A percentile compares a stretch with the other conserved stretches of the same genome.
Conservation (phyloP, 2,113 vertebrate species). For the Geococcyx californianus region DNA sequence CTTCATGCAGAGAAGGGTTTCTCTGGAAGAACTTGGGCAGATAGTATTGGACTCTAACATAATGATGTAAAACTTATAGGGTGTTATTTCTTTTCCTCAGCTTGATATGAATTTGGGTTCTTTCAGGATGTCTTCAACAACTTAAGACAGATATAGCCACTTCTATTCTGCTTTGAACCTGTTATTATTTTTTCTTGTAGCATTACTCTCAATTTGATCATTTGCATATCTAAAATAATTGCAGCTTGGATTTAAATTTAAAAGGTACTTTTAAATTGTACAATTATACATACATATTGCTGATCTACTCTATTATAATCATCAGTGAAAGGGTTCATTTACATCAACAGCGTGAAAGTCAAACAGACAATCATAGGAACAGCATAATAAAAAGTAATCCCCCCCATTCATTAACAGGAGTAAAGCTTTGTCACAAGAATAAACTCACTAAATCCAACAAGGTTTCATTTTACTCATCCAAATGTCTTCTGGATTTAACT, state of each 20-base stretch:
- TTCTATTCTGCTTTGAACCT: background rate
- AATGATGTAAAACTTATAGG: background rate
- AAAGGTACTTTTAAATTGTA: constrained; percentile 32
- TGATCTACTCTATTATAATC: constrained; percentile 29
- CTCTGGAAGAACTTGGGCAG: background rate
- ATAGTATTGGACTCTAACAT: background rate
- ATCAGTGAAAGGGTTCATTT: constrained; percentile 57
- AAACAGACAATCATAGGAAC: constrained; percentile 20
- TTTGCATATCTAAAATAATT: constrained; percentile 53
- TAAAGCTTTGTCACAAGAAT: background rate
- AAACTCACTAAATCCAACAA: background rate
- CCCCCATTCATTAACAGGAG: background rate
- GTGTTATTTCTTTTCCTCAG: background rate
- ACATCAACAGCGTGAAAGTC: constrained; percentile 39
- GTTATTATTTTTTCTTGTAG: background rate
- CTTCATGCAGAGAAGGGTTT: fast-evolving
- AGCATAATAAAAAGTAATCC: background rate
- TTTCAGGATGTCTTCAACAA: background rate
- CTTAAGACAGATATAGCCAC: background rate
- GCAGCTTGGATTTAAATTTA: constrained; percentile 36
- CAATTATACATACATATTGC: constrained; percentile 39
- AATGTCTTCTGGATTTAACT: background rate
- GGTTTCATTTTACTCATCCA: background rate
- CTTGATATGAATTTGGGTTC: background rate
- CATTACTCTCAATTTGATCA: constrained; percentile 22